Evolutionary conservation across 2,113 vertebrate species (phyloP).

Genomic region (Microcebus tavaratra): DNA sequence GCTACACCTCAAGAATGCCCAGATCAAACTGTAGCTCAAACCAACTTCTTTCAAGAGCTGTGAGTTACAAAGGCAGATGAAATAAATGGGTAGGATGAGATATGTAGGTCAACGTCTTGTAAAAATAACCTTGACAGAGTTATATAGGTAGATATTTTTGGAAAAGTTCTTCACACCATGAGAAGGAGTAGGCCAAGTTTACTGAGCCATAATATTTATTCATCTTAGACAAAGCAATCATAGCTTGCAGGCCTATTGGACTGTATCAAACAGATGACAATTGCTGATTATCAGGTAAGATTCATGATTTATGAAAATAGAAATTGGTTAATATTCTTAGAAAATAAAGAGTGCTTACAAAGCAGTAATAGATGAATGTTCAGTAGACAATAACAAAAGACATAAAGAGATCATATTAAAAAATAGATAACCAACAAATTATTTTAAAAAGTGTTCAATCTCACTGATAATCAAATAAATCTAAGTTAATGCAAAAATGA

Average conservation of each 20-base stretch:
- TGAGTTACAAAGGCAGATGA: not conserved
- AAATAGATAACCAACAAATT: not conserved
- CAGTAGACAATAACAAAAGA: not conserved
- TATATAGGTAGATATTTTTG: not conserved
- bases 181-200: not conserved
- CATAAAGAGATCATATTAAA: not conserved
- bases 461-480: constrained; percentile 10
- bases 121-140: constrained; percentile 47
- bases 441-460: not conserved
- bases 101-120: constrained; percentile 38
- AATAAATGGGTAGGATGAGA: not conserved
- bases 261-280: not conserved
- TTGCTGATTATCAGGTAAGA: not conserved
- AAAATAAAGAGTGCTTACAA: not conserved
- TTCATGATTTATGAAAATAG: not conserved
- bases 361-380: not conserved
- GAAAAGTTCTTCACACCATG: not conserved
- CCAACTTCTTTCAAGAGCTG: not conserved
- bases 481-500: not conserved
- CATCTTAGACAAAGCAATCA: not conserved
- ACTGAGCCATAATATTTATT: not conserved
- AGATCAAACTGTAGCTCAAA: not conserved
- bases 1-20: not conserved
- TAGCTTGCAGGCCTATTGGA: not conserved
- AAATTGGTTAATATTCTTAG: constrained; percentile 3